These are phyloP conservation scores for Serilophus lunatus DNA, from an alignment of 2,113 vertebrate species.

Conservation along the genomic window DNA sequence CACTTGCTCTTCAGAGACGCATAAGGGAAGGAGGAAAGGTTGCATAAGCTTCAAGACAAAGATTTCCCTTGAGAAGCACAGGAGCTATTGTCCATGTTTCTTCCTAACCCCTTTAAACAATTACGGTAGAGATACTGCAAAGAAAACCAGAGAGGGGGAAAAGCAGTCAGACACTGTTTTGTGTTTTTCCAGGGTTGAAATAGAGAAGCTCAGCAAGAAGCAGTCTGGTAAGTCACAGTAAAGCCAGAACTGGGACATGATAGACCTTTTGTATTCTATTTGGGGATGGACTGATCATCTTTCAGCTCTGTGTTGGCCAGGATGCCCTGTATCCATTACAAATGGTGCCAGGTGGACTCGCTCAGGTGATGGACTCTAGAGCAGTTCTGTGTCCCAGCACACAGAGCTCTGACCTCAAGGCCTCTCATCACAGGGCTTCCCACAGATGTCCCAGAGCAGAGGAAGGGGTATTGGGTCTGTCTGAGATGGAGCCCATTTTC, in stretches of 20 bases:
- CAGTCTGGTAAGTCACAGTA: neutral
- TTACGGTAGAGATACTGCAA: neutral
- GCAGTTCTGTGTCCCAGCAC: neutral
- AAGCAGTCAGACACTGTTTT: neutral
- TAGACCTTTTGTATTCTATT: neutral
- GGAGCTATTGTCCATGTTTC: neutral
- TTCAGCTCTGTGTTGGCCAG: neutral
- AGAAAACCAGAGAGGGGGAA: neutral
- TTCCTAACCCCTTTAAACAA: neutral
- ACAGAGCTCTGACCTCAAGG: neutral
- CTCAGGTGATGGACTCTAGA: neutral
- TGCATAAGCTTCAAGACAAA: neutral
- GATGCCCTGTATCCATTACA: neutral
- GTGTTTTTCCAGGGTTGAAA: neutral
- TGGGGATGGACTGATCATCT: neutral
- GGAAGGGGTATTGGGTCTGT: too few relatives aligned
- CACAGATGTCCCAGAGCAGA: neutral
- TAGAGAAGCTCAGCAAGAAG: neutral
- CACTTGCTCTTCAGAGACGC: neutral
- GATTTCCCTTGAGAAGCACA: neutral
- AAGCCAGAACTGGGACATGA: neutral
- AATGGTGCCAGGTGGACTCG: fast-evolving
- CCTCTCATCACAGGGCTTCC: neutral
- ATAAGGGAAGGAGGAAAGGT: neutral
- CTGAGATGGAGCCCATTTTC: too few relatives aligned